Evolutionary conservation across 2,113 vertebrate species (phyloP).

Genomic region (Macroglossus sobrinus): DNA sequence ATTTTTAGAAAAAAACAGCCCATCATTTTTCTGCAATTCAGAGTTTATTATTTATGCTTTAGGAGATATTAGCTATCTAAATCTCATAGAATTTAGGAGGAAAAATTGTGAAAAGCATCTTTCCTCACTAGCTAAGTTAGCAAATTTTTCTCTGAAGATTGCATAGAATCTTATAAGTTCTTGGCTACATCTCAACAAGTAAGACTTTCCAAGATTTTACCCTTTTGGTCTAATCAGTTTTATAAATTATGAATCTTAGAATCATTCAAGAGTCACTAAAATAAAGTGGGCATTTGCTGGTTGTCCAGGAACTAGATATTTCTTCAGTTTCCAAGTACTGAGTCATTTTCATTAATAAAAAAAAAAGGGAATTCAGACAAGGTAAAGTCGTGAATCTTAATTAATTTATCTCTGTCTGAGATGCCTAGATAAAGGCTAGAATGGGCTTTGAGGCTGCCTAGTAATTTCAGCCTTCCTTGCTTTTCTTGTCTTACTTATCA

Average conservation of each 20-base stretch:
- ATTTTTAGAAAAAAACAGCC: constrained; percentile 23
- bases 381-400: not conserved
- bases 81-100: not conserved
- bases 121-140: not conserved
- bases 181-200: not conserved
- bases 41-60: not conserved
- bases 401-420: not conserved
- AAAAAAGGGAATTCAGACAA: not conserved
- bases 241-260: not conserved
- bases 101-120: not conserved
- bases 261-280: not conserved
- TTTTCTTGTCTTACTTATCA: not conserved
- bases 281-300: not conserved
- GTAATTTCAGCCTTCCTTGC: not conserved
- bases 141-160: not conserved
- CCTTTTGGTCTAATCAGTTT: not conserved
- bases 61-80: not conserved
- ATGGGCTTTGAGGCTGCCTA: not conserved
- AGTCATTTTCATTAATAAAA: not conserved
- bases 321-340: not conserved
- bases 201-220: not conserved
- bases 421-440: not conserved
- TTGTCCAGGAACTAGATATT: not conserved
- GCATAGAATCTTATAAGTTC: not conserved
- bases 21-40: constrained; percentile 15